phyloP scores from a whole-genome alignment of 2,113 vertebrate species.

The Neotoma lepida region DNA sequence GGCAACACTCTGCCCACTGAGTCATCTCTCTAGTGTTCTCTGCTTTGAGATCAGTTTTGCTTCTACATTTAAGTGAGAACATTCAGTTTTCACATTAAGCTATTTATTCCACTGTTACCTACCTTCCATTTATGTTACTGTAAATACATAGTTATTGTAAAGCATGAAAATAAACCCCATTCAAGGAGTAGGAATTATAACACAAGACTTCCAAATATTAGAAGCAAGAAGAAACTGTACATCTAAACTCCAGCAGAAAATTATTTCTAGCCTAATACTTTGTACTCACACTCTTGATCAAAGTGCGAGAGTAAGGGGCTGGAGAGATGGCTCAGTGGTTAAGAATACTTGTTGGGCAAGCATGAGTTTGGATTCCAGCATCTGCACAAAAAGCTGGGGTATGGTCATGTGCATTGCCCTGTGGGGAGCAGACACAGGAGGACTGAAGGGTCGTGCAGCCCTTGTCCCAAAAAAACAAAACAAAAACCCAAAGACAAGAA shows the following conservation, averaged over 20 bases:
- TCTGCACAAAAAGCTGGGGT: too few relatives aligned
- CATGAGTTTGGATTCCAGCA: too few relatives aligned
- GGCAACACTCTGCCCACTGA: too few relatives aligned
- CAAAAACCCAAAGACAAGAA: not conserved
- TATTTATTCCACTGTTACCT: not conserved
- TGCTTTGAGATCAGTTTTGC: not conserved
- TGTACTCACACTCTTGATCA: not conserved
- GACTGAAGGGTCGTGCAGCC: too few relatives aligned
- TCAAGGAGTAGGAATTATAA: not conserved
- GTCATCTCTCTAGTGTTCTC: not conserved
- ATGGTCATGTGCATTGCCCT: too few relatives aligned
- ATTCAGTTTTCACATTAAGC: not conserved
- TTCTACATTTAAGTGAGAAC: not conserved
- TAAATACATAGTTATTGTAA: not conserved
- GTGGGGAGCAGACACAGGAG: too few relatives aligned
- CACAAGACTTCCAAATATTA: not conserved
- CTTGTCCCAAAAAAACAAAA: too few relatives aligned
- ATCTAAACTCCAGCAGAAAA: constrained; percentile 35
- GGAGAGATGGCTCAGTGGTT: too few relatives aligned
- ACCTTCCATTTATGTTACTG: not conserved
- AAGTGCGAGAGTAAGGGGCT: too few relatives aligned
- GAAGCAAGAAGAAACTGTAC: not conserved
- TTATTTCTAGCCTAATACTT: constrained; percentile 41
- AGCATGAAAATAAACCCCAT: not conserved
- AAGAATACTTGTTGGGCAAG: too few relatives aligned